A percentile compares a stretch with the other conserved stretches of the same genome.
These are phyloP conservation scores for Ondatra zibethicus DNA, from an alignment of 2,113 vertebrate species.

Conservation along the genomic window DNA sequence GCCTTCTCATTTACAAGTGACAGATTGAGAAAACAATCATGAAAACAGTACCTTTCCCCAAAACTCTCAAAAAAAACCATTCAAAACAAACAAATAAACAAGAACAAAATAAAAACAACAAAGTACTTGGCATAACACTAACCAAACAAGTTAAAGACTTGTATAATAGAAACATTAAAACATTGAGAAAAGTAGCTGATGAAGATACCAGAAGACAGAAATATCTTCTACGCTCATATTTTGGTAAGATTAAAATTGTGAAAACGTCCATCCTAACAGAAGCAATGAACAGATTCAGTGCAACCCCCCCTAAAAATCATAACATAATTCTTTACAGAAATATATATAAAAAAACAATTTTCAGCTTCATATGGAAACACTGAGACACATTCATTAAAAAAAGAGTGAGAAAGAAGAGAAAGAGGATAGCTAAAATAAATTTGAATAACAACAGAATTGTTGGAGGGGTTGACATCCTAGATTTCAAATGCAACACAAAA, in stretches of 20 bases:
- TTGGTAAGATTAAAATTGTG: not conserved
- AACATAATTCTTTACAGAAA: not conserved
- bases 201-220: not conserved
- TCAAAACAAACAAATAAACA: not conserved
- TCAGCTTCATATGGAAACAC: not conserved
- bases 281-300: not conserved
- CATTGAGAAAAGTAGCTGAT: too few species aligned
- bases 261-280: not conserved
- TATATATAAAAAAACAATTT: not conserved
- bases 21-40: not conserved
- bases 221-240: not conserved
- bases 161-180: not conserved
- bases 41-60: not conserved
- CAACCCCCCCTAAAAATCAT: not conserved
- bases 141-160: not conserved
- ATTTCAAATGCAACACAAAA: not conserved
- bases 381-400: not conserved
- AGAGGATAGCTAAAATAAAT: not conserved
- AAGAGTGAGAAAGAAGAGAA: not conserved
- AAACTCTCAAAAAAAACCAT: not conserved
- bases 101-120: not conserved
- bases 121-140: not conserved
- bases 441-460: not conserved
- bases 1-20: not conserved
- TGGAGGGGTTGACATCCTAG: not conserved